Conservation (phyloP, 1,140 invertebrate genomes). For the Drosophila sechellia region DNA sequence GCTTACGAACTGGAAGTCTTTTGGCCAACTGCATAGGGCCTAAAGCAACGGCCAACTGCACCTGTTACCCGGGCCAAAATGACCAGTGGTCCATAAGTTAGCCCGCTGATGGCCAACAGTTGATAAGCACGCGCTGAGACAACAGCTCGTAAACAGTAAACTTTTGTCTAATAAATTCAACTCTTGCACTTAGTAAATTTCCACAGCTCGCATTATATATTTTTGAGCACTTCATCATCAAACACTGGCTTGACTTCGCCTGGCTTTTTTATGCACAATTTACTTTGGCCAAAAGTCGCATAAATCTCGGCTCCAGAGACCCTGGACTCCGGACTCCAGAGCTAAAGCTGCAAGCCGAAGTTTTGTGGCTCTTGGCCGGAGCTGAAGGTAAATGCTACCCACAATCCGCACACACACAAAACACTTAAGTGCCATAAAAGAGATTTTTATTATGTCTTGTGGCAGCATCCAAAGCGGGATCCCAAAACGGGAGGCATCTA, state of each 20-base stretch:
- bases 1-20: conserved; percentile 20
- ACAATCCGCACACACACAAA: conserved; percentile 77
- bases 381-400: conserved; percentile 77
- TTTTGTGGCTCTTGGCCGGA: conserved; percentile 13
- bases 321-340: conserved; percentile 14
- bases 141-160: conserved; percentile 80
- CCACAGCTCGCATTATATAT: conserved; percentile 67
- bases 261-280: conserved; percentile 81
- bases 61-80: conserved; percentile 56
- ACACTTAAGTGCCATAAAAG: conserved; percentile 82
- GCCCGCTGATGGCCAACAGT: conserved; percentile 59
- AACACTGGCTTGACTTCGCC: conserved; percentile 57
- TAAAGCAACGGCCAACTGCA: conserved; percentile 44
- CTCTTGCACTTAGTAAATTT: conserved; percentile 82
- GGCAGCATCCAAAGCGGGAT: conserved; percentile 45
- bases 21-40: conserved; percentile 26
- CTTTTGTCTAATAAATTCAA: conserved; percentile 81
- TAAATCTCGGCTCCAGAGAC: conserved; percentile 67
- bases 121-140: conserved; percentile 67
- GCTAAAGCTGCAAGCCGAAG: conserved; percentile 18
- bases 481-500: conserved; percentile 45
- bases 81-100: conserved; percentile 64
- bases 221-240: conserved; percentile 81
- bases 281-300: conserved; percentile 80
- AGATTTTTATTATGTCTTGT: conserved; percentile 82